Evolutionary conservation across 2,797 vertebrate genomes (phyloP), one percentile per base, ranked within the genome.

Genomic region (Trichosurus vulpecula): DNA sequence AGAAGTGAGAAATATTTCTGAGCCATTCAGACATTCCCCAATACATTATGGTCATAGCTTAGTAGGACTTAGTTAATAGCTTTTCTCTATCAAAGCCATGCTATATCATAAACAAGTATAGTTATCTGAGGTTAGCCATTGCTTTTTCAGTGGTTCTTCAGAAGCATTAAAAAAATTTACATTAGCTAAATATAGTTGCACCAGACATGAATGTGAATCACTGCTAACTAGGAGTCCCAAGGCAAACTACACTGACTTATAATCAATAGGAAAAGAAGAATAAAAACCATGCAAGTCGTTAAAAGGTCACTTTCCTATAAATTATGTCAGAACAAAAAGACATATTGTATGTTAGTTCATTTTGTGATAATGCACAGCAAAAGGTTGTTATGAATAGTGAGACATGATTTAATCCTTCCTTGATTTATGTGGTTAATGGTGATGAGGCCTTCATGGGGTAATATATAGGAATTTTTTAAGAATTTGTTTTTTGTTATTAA

Each of bases 181-280:
- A 54, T 95, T 92, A 95, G 81, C 61, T 95, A 92, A 94, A 91
- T 74, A 74, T 16, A 95, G 56, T 89, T 66, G 56, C 19, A 52
- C 51, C 30, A 51, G 41, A 41, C 13, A 90, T 93, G 41, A 87
- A 10, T 95, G 57, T 94, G 94, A 96, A 92, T 97, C 91, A 92
- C 27, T 22, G 52, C 57, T 92, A 96, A 94, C 95, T 47, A 8
- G 57, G 74, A 81, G 95, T 90, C 96, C 93, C 89, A 29, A 52
- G 94, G 92, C 93, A 96, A 92, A 93, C 57, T 9, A 22, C 52
- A 53, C 35, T 96, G 95, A 96, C 89, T 96, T 56, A 91, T 94
- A 97, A 98, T 97, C 97, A 97, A 58, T 92, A 95, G 94, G 27
- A 96, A 97, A 97, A 92, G 66, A 95, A 94, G 93, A 96, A 53